A percentile compares a stretch with the other conserved stretches of the same genome.
Conservation (phyloP, 2,797 vertebrate genomes). For the Heliangelus exortis region DNA sequence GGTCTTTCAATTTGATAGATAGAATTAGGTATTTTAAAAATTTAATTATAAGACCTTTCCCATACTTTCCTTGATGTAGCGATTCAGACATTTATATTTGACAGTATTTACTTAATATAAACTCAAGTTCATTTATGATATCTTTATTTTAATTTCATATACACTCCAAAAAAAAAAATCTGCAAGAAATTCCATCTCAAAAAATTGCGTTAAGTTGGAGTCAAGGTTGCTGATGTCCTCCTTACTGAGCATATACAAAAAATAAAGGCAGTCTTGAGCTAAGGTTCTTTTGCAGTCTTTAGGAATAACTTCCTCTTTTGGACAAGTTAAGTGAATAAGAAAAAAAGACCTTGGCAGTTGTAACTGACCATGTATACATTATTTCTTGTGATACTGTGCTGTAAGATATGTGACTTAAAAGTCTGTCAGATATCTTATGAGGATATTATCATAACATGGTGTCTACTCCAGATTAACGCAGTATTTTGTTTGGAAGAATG, state of each 20-base stretch:
- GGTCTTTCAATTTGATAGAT: neutral
- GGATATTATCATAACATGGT: neutral
- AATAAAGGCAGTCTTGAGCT: neutral
- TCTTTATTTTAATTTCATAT: slow-evolving; percentile 48
- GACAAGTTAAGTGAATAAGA: neutral
- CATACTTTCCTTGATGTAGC: slow-evolving; percentile 39
- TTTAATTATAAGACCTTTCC: neutral
- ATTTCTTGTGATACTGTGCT: slow-evolving; percentile 13
- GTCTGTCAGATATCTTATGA: neutral
- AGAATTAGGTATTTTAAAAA: slow-evolving; percentile 17
- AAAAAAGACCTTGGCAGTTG: neutral
- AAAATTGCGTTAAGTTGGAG: slow-evolving; percentile 66
- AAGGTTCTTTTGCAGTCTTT: neutral
- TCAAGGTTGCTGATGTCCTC: slow-evolving; percentile 39
- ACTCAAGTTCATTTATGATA: slow-evolving; percentile 7
- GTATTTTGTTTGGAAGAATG: slow-evolving; percentile 67
- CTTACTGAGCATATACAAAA: neutral
- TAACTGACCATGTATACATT: slow-evolving; percentile 14
- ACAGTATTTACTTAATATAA: slow-evolving; percentile 57
- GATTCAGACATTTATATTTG: slow-evolving; percentile 57
- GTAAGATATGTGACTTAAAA: neutral
- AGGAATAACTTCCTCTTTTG: slow-evolving; percentile 47
- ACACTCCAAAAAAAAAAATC: slow-evolving; percentile 1
- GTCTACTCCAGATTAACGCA: slow-evolving; percentile 67
- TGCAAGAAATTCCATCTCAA: slow-evolving; percentile 43